A percentile compares a stretch with the other conserved stretches of the same genome.
Conservation (phyloP, 2,888 invertebrate genomes). For the Tinea trinotella region DNA sequence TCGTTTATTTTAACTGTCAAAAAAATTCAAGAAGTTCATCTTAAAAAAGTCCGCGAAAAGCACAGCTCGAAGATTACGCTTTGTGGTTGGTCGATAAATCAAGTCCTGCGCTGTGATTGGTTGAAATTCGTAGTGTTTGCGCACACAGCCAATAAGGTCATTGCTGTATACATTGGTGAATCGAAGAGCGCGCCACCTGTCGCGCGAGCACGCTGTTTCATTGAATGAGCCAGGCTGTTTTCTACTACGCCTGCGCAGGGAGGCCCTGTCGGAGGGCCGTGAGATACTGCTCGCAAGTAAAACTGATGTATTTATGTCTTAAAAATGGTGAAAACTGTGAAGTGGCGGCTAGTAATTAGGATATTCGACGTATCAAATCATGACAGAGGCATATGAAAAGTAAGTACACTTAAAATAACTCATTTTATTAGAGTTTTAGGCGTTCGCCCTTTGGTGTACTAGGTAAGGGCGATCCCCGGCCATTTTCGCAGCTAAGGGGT, state of each 20-base stretch:
- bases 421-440: conserved; percentile 41
- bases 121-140: conserved; percentile 23
- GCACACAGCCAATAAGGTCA: conserved; percentile 37
- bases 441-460: conserved; percentile 46
- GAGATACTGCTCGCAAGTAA: conserved; percentile 64
- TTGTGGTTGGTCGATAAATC: conserved; percentile 1
- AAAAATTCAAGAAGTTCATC: not conserved
- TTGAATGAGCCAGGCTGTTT: conserved; percentile 49
- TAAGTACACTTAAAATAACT: conserved; percentile 72
- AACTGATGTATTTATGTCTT: conserved; percentile 82
- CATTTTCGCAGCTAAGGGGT: conserved; percentile 54
- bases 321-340: conserved; percentile 88
- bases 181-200: conserved; percentile 64
- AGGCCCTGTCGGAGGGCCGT: conserved; percentile 72
- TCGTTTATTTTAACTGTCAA: not conserved
- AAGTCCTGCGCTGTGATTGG: conserved; percentile 38
- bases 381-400: conserved; percentile 94
- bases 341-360: conserved; percentile 87
- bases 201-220: conserved; percentile 35
- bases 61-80: not conserved
- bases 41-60: not conserved
- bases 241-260: conserved; percentile 65
- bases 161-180: conserved; percentile 30
- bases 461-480: conserved; percentile 64
- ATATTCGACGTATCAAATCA: conserved; percentile 88